Evolutionary conservation across 1,140 invertebrate genomes (phyloP).

Genomic region (Eulimnadia texana): DNA sequence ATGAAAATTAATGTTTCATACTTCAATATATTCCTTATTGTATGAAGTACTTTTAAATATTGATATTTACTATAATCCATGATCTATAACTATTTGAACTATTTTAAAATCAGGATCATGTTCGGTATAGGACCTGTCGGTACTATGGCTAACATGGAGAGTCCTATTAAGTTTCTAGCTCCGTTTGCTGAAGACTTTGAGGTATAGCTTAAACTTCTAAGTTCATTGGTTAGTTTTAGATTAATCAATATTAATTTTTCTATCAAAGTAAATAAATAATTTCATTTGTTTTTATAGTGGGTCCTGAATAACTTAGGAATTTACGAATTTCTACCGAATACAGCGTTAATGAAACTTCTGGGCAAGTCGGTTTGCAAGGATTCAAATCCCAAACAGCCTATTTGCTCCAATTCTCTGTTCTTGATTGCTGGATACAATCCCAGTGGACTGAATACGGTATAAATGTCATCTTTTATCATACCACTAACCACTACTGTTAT

Average conservation of each 20-base stretch:
- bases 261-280: too few relatives aligned
- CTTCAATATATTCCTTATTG: too few relatives aligned
- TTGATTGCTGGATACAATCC: constrained; percentile 49
- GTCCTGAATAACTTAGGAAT: constrained; percentile 30
- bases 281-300: neutral
- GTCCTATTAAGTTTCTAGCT: constrained; percentile 26
- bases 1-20: too few relatives aligned
- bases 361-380: constrained; percentile 32
- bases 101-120: constrained; percentile 44
- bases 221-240: neutral
- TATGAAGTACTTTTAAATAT: too few relatives aligned
- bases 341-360: constrained; percentile 30
- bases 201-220: constrained; percentile 6
- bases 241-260: too few relatives aligned
- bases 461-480: too few relatives aligned
- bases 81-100: too few relatives aligned
- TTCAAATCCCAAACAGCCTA: constrained; percentile 32
- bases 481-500: too few relatives aligned
- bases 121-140: constrained; percentile 50
- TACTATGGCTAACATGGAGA: constrained; percentile 39
- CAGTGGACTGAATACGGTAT: constrained; percentile 46
- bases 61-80: too few relatives aligned
- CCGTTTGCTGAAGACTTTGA: constrained; percentile 25
- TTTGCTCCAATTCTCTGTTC: constrained; percentile 51
- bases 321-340: constrained; percentile 37